Percentiles rank a stretch among this genome's conserved stretches.
Evolutionary conservation across 2,113 vertebrate species (phyloP).

Genomic region (Lanius ludovicianus): DNA sequence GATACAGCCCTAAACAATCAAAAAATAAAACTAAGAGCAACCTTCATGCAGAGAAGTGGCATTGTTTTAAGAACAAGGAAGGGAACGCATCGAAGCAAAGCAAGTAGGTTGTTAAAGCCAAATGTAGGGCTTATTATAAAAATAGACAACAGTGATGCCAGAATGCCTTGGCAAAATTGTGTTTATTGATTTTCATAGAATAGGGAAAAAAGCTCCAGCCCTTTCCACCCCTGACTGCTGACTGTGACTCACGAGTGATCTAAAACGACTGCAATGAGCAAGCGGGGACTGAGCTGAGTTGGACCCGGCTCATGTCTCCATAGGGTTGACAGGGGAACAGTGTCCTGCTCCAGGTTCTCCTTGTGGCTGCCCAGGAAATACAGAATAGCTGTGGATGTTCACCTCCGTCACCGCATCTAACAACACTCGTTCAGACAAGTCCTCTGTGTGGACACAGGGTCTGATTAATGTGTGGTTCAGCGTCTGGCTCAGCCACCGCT

Average conservation of each 20-base stretch:
- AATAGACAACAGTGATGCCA: not conserved
- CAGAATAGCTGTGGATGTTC: not conserved
- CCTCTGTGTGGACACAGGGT: not conserved
- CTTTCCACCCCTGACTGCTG: not conserved
- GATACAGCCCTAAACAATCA: not conserved
- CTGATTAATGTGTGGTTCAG: fast-evolving
- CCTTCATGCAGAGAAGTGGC: not conserved
- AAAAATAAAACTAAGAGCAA: not conserved
- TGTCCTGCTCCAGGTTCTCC: not conserved
- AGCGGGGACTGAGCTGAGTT: not conserved
- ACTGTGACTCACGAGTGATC: not conserved
- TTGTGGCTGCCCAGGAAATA: not conserved
- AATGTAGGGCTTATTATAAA: not conserved
- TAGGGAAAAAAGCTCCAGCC: not conserved
- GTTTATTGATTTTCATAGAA: slow-evolving; percentile 9
- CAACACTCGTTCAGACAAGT: fast-evolving
- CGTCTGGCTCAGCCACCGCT: not conserved
- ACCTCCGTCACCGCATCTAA: not conserved
- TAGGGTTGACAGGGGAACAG: fast-evolving
- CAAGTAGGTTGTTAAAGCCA: not conserved
- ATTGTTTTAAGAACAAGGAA: not conserved
- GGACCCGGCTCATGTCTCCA: not conserved
- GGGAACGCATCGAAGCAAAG: not conserved
- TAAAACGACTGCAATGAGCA: not conserved
- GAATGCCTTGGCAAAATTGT: not conserved